A percentile compares a stretch with the other conserved stretches of the same genome.
phyloP scores from a whole-genome alignment of 2,888 invertebrate genomes.

The Melinopterus prodromus region DNA sequence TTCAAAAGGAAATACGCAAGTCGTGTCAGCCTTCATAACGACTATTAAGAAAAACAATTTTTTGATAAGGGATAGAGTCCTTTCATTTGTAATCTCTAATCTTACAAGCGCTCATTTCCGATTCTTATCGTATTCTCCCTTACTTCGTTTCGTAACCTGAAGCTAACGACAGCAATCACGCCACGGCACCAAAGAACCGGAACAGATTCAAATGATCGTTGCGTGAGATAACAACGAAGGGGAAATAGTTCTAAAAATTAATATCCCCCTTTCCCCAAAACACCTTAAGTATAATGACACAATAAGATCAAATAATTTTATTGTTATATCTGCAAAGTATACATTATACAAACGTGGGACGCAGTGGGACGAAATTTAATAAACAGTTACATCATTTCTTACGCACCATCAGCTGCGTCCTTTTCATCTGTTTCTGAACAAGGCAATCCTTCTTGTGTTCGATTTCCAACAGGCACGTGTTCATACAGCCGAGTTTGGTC shows the following conservation, averaged over 20 bases:
- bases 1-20: no score
- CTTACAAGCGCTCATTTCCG: background rate
- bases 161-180: background rate
- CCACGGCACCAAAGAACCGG: background rate
- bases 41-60: background rate
- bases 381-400: background rate
- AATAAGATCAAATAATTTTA: background rate
- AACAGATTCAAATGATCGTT: background rate
- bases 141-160: background rate
- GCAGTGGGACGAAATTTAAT: background rate
- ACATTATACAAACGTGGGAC: background rate
- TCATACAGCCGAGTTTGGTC: conserved; percentile 23
- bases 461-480: conserved; percentile 25
- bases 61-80: background rate
- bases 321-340: background rate
- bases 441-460: conserved; percentile 22
- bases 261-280: background rate
- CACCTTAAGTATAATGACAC: background rate
- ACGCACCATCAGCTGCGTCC: background rate
- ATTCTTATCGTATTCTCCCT: background rate
- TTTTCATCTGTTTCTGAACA: background rate
- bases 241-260: no score
- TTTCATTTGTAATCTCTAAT: background rate
- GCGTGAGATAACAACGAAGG: background rate
- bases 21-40: background rate